Percentiles rank a stretch among this genome's conserved stretches.
Evolutionary conservation across 2,888 invertebrate species (phyloP).

Genomic region (Tipula lateralis): DNA sequence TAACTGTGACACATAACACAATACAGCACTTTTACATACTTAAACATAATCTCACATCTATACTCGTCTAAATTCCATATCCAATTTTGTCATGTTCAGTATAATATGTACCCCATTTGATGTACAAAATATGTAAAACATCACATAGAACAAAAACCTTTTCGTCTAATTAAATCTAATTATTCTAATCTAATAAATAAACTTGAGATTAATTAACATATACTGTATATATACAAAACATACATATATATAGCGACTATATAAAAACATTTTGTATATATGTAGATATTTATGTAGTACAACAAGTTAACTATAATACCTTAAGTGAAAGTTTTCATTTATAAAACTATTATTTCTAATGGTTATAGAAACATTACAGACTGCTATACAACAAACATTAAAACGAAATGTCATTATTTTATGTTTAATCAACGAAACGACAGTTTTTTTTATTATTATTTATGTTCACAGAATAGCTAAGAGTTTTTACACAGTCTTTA

Average conservation of each 20-base stretch:
- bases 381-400: background rate
- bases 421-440: background rate
- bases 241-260: background rate
- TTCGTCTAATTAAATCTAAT: background rate
- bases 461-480: background rate
- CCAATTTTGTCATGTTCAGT: background rate
- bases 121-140: background rate
- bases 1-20: background rate
- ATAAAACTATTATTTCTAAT: background rate
- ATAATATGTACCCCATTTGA: background rate
- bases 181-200: constrained; percentile 19
- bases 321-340: background rate
- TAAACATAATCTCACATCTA: background rate
- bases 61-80: background rate
- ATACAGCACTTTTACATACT: background rate
- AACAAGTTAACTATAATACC: background rate
- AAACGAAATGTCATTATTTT: background rate
- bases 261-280: background rate
- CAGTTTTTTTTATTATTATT: background rate
- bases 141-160: background rate
- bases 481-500: background rate
- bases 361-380: background rate
- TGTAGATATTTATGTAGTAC: background rate
- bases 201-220: constrained; percentile 5
- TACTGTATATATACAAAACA: background rate